Base-by-base conservation (phyloP, 2,797 vertebrate species). In the Pipistrellus pipistrellus region DNA sequence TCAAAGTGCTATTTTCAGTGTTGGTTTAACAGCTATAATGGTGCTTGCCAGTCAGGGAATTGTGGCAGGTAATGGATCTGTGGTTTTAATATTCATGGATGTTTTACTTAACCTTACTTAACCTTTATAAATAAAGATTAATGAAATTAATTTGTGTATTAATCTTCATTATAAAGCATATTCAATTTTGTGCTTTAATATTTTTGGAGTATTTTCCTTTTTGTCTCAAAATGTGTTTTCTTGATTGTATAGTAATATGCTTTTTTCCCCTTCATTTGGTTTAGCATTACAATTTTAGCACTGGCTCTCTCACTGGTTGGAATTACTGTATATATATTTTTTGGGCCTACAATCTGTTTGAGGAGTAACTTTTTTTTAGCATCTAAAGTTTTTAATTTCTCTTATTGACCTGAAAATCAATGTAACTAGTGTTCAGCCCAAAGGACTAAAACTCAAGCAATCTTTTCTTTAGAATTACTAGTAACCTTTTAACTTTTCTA, bases 31-130 rank as follows among this genome's bases (percentile, higher is more conserved):
- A 0, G 97, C 97, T 85, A 99, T 99, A 97, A 99, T 99, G 99
- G 97, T 99, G 97, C 98, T 99, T 18, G 99, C 99, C 93, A 99
- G 99, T 98, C 98, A 99, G 95, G 99, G 99, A 97, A 99, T 99
- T 94, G 32, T 99, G 92, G 98, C 99, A 99, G 99, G 99, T 99
- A 97, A 96, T 86, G 32, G 38, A 91, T 88, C 23, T 87, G 32
- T 81, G 57, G 23, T 88, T 92, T 77, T 95, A 55, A 90, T 7
- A 12, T 92, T 96, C 93, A 55, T 68, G 69, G 21, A 59, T 64
- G 12, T 93, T 91, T 80, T 81, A 48, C 21, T 89, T 91, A 88
- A 85, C n/a, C 81, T 80, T 81, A 48, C 21, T 89, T 91, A 88
- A 85, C n/a, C 81, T 93, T 91, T 92, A 76, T 69, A 91, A 96